A percentile compares a stretch with the other conserved stretches of the same genome.
Conservation (phyloP, 2,797 vertebrate species). For the Clarias laeviceps region DNA sequence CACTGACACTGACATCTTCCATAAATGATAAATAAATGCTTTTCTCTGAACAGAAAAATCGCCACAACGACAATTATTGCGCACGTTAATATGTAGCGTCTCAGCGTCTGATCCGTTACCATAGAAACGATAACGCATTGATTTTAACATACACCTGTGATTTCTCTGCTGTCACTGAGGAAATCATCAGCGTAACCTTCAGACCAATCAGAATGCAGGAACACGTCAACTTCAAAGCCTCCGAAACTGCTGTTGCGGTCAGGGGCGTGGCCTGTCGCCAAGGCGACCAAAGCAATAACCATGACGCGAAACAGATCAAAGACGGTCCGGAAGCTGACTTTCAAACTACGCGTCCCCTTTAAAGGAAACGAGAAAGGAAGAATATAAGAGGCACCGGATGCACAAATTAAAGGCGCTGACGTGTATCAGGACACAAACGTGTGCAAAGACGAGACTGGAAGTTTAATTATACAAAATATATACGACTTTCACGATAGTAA, state of each 20-base stretch:
- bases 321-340: not conserved
- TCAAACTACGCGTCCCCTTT: too few relatives aligned
- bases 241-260: not conserved
- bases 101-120: not conserved
- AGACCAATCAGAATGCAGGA: too few relatives aligned
- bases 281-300: not conserved
- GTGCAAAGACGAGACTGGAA: too few relatives aligned
- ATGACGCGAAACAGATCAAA: constrained; percentile 10
- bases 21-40: not conserved
- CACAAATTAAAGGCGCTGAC: too few relatives aligned
- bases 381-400: too few relatives aligned
- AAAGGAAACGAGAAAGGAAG: too few relatives aligned
- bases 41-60: not conserved
- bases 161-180: too few relatives aligned
- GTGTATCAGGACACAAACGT: too few relatives aligned
- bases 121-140: not conserved
- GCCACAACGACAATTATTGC: not conserved
- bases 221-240: not conserved
- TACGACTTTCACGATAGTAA: too few relatives aligned
- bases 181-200: not conserved
- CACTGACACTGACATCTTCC: not conserved
- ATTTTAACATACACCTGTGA: not conserved
- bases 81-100: not conserved
- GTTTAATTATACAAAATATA: too few relatives aligned
- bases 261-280: not conserved